Evolutionary conservation across 1,140 invertebrate genomes (phyloP).

Genomic region (Platyura marginata): DNA sequence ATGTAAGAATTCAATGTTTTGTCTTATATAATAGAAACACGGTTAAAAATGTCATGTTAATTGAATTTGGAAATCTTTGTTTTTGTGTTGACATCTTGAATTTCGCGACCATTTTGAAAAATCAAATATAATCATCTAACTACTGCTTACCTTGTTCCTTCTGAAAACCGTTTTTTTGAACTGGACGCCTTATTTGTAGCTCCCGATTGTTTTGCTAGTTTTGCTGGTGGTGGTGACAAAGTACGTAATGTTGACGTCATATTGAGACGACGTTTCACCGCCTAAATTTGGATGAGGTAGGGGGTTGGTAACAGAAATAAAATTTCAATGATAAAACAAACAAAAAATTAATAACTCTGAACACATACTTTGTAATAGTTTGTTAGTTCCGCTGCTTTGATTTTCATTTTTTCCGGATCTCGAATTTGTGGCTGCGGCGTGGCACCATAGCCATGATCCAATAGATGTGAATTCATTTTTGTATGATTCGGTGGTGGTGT

Average conservation of each 20-base stretch:
- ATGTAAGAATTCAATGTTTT: no score
- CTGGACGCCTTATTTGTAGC: background rate
- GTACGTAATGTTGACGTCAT: constrained; percentile 4
- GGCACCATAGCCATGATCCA: constrained; percentile 69
- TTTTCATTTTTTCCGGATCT: constrained; percentile 19
- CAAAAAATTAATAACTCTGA: background rate
- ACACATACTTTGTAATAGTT: constrained; percentile 22
- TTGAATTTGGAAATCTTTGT: no score
- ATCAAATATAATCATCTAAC: no score
- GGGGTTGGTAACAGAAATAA: no score
- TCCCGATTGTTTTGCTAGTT: constrained; percentile 13
- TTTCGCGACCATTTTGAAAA: no score
- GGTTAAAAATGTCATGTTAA: no score
- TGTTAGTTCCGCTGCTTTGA: constrained; percentile 10
- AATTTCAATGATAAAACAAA: no score
- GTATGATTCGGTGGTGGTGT: constrained; percentile 4
- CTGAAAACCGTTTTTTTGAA: background rate
- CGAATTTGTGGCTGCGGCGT: constrained; percentile 54
- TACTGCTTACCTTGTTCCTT: constrained; percentile 1
- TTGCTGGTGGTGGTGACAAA: constrained; percentile 3
- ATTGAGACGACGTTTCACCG: constrained; percentile 17
- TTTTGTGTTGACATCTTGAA: no score
- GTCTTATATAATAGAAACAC: no score
- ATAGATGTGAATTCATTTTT: constrained; percentile 45
- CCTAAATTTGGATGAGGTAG: no score